Conservation (phyloP, 2,113 vertebrate genomes). For the Paralichthys olivaceus region DNA sequence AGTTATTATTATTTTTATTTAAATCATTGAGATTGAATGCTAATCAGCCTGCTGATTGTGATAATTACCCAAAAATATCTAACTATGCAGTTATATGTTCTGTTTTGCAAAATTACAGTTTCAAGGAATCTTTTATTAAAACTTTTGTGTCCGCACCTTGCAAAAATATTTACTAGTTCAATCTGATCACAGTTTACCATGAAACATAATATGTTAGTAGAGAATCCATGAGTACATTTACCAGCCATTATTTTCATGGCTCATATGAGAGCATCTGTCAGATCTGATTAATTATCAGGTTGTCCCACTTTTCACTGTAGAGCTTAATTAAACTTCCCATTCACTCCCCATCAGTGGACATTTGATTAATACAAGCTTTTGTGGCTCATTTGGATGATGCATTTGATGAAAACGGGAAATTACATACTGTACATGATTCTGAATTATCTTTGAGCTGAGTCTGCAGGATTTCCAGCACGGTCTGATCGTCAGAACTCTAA, state of each 20-base stretch:
- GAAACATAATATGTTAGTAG: constrained; percentile 42
- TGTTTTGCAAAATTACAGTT: constrained; percentile 39
- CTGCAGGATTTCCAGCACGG: constrained; percentile 34
- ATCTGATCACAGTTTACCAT: constrained; percentile 43
- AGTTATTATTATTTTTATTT: constrained; percentile 5
- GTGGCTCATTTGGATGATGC: constrained; percentile 68
- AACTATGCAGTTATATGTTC: constrained; percentile 10
- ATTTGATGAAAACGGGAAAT: constrained; percentile 46
- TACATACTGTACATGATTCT: constrained; percentile 47
- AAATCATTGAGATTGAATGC: constrained; percentile 9
- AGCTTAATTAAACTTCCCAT: constrained; percentile 78
- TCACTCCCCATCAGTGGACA: constrained; percentile 65
- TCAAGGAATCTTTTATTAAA: not conserved
- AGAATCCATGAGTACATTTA: constrained; percentile 53
- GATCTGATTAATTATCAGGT: constrained; percentile 78
- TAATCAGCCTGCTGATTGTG: constrained; percentile 42
- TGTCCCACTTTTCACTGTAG: constrained; percentile 72
- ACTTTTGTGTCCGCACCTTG: not conserved
- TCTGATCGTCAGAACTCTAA: constrained; percentile 30
- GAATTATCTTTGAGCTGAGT: constrained; percentile 44
- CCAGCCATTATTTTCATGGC: constrained; percentile 52
- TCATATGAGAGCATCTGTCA: constrained; percentile 60
- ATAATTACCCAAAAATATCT: constrained; percentile 45
- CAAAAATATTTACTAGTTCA: constrained; percentile 33
- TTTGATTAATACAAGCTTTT: constrained; percentile 76